Base-by-base conservation (phyloP, 2,888 invertebrate species). In the Thecophora atra region DNA sequence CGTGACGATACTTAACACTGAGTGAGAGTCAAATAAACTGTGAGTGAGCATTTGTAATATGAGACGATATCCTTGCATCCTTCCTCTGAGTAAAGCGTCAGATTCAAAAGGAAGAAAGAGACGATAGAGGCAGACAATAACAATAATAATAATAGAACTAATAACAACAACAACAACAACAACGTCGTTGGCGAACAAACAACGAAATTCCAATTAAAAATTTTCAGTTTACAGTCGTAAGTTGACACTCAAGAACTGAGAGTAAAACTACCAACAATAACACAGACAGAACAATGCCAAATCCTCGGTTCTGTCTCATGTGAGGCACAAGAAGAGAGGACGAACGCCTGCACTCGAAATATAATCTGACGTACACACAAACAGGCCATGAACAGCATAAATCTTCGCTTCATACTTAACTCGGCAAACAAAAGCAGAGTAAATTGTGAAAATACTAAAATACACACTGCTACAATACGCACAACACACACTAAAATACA, bases 181-280 rank as follows among this genome's bases (percentile, higher is more conserved):
- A 21, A 5, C 19, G 11, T 51, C 5, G 17, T 15, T 17, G 17
- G 30, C n/a, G 19, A 13, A n/a, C 54, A 72, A 73, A 68, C 47
- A 63, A 28, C 63, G 78, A 81, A 82, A 81, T 80, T 82, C 82
- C 82, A 81, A 82, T 81, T 81, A 81, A 82, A 79, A 81, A 81
- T 82, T 81, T 82, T 79, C 77, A 78, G 81, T 82, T 82, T 79
- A 21, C 58, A 42, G 26, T 81, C 81, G 81, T 82, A 81, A 81
- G 81, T 82, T 81, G 81, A 81, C 81, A 82, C 81, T 79, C 78
- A 81, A 81, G 28, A 79, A 79, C 78, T 80, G 82, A 47, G 3
- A 56, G 30, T 13, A 17, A 47, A 13, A 26, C 19, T 37, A 30
- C 47, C 30, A 11, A 28, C 44, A n/a, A 44, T 44, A n/a, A 65